Base-by-base conservation (phyloP, 1,140 invertebrate species). In the Zaprionus inermis region DNA sequence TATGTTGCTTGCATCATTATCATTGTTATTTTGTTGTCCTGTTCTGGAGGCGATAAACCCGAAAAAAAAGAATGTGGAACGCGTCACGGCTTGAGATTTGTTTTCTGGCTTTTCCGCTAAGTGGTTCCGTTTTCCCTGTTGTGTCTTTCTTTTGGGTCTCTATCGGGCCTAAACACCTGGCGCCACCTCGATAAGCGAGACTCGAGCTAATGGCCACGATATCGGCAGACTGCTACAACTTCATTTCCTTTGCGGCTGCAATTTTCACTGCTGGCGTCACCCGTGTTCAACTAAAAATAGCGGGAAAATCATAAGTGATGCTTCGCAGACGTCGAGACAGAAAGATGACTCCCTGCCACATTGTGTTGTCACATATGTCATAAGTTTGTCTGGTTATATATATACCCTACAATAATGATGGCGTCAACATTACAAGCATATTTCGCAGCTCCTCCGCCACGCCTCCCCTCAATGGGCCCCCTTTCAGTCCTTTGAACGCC, bases 1-100 rank as follows among this genome's bases (percentile, higher is more conserved):
- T 88, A 70, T 77, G 83, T 86, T 78, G 76, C 83, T 86, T 78
- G 76, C 83, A 74, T 79, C 83, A 86, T 86, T 85, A 86, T 86
- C 83, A 79, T 69, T 38, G 67, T 89, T 80, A 86, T 28, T 28
- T 28, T 44, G 38, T 89, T 88, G 84, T 86, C 83, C 83, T 86
- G 83, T 88, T 82, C 55, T 44, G 9, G 38, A 52, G 65, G 34
- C 55, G 83, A 71, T 85, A 88, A 82, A 32, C 10, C 56, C 41
- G 24, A 2, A 1, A 5, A 5, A 28, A 66, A 65, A 66, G 56
- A 71, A 71, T 76, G 52, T 59, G 46, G 76, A 61, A 74, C 59
- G 71, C 76, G 77, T 81, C 74, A 81, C 65, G 74, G 20, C 36
- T 55, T 41, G 41, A 67, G 51, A 38, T 54, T 65, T 34, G 36